These are phyloP conservation scores for Thunnus maccoyii DNA, from an alignment of 2,113 vertebrate genomes.

Conservation along the genomic window DNA sequence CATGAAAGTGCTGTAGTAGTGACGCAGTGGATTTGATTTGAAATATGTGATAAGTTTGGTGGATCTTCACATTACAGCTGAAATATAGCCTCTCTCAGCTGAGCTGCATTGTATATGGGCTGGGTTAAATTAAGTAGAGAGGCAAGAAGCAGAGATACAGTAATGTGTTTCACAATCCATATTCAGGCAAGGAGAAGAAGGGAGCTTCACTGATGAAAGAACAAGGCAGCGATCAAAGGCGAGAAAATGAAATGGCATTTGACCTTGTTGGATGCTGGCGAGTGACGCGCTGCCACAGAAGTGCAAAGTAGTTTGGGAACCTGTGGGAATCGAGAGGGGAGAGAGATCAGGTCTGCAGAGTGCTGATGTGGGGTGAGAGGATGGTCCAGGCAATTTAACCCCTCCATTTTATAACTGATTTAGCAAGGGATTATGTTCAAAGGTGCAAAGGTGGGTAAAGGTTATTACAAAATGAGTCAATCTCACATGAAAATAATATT, in stretches of 20 bases:
- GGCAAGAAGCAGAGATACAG: slow-evolving; percentile 17
- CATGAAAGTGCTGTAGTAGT: too few relatives aligned
- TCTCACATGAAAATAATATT: slow-evolving; percentile 23
- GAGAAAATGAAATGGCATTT: slow-evolving; percentile 80
- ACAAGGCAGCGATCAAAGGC: slow-evolving; percentile 72
- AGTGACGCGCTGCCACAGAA: slow-evolving; percentile 65
- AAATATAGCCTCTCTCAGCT: background rate
- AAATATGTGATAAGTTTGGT: background rate
- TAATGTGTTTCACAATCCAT: slow-evolving; percentile 1
- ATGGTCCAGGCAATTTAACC: slow-evolving; percentile 48
- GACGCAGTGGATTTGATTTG: background rate
- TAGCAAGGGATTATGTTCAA: slow-evolving; percentile 9
- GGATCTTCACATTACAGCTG: background rate
- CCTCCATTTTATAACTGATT: slow-evolving; percentile 47
- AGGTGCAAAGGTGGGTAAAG: slow-evolving; percentile 3
- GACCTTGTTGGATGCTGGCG: slow-evolving; percentile 71
- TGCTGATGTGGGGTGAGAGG: slow-evolving; percentile 12
- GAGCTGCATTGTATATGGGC: background rate
- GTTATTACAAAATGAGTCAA: slow-evolving; percentile 40
- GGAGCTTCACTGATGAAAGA: slow-evolving; percentile 67
- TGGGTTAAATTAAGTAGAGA: background rate
- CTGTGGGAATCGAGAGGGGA: slow-evolving; percentile 50
- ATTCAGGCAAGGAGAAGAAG: slow-evolving; percentile 8
- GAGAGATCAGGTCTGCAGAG: slow-evolving; percentile 41
- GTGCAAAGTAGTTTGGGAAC: slow-evolving; percentile 73